phyloP scores from a whole-genome alignment of 2,888 invertebrate species.

The Timema cristinae region DNA sequence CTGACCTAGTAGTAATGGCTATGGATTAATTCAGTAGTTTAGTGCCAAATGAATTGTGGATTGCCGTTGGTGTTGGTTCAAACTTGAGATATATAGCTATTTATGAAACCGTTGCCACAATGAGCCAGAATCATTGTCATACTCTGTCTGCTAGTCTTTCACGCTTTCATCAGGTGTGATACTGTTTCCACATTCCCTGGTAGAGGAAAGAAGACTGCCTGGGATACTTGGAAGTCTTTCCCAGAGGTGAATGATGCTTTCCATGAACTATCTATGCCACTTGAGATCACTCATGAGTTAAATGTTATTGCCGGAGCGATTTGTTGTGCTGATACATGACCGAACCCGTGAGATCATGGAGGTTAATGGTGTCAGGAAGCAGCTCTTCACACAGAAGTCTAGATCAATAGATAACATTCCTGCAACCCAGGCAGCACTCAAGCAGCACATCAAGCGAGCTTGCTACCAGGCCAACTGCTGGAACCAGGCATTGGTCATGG shows the following conservation, averaged over 20 bases:
- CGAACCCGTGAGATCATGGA: not conserved
- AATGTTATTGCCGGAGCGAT: not conserved
- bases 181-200: constrained; percentile 14
- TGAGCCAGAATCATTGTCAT: not conserved
- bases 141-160: not conserved
- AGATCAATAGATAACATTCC: constrained; percentile 13
- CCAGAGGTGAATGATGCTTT: not conserved
- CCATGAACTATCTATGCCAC: not conserved
- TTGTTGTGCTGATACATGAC: constrained; percentile 13
- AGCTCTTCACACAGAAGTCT: no score
- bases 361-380: constrained; percentile 15
- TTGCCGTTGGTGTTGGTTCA: constrained; percentile 7
- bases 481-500: not conserved
- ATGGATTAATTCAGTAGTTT: not conserved
- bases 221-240: not conserved
- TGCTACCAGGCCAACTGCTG: not conserved
- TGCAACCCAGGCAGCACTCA: constrained; percentile 16
- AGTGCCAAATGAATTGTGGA: constrained; percentile 1
- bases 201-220: constrained; percentile 12
- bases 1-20: constrained; percentile 13
- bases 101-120: not conserved
- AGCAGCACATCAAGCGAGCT: constrained; percentile 2
- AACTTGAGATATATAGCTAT: not conserved
- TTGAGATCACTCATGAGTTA: not conserved
- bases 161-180: constrained; percentile 18